These are phyloP conservation scores for Sebastes schlegelii DNA, from an alignment of 2,113 vertebrate genomes.

Conservation along the genomic window DNA sequence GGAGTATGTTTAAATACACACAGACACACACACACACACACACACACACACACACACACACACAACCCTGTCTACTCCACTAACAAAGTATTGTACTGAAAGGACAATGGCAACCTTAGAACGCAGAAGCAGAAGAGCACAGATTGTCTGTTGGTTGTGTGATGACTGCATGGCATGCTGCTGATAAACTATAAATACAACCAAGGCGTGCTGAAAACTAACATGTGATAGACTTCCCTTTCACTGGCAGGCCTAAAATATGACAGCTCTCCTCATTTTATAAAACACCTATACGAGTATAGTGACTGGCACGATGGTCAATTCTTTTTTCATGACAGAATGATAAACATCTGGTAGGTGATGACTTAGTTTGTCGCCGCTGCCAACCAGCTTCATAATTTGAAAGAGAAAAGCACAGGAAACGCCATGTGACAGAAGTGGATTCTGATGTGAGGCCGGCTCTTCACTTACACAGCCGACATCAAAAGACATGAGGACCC, in stretches of 20 bases:
- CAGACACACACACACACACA: no score
- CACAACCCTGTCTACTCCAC: background rate
- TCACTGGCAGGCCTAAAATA: slow-evolving; percentile 12
- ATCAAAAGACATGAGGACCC: slow-evolving; percentile 67
- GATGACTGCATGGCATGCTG: slow-evolving; percentile 30
- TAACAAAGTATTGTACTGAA: slow-evolving; percentile 32
- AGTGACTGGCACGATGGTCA: background rate
- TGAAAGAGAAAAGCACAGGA: slow-evolving; percentile 51
- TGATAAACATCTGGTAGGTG: slow-evolving; percentile 39
- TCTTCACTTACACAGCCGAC: slow-evolving; percentile 57
- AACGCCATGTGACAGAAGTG: slow-evolving; percentile 54
- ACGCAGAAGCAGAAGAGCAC: slow-evolving; percentile 5
- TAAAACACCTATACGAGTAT: background rate
- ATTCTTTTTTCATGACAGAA: slow-evolving; percentile 18
- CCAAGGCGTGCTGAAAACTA: slow-evolving; percentile 8
- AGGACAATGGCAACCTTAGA: slow-evolving; percentile 40
- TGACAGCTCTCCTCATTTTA: slow-evolving; percentile 2
- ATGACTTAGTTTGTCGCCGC: slow-evolving; percentile 25
- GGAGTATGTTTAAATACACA: slow-evolving; percentile 55
- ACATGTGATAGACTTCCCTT: slow-evolving; percentile 8
- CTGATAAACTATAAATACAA: slow-evolving; percentile 47
- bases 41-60: slow-evolving; percentile 1
- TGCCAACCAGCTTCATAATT: slow-evolving; percentile 33
- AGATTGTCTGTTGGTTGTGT: slow-evolving; percentile 40
- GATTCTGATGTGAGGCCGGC: slow-evolving; percentile 54